Base-by-base conservation (phyloP, 2,113 vertebrate species). In the Capreolus pygargus region DNA sequence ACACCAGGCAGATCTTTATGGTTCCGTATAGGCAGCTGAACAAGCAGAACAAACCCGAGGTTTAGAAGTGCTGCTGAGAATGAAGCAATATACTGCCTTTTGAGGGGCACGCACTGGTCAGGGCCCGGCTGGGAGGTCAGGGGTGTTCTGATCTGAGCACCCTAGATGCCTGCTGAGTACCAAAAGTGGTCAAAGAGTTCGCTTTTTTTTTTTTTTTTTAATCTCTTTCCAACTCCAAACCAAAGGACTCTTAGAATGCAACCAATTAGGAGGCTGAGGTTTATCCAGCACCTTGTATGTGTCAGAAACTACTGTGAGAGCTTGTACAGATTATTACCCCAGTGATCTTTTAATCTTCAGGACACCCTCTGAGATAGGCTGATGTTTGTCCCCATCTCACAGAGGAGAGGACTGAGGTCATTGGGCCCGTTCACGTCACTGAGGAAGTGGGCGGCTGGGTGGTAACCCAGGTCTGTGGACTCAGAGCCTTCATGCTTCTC, bases 31-130 rank as follows among this genome's bases (percentile, higher is more conserved):
- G 19, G 78, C 78, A 55, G 45, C 13, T 6, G 14, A 17, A 10
- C 15, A 50, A 12, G 5, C 54, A 79, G 67, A 19, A 15, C 0
- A 1, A 39, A 33, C 13, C 50, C 23, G 4, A 0, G 23, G 28
- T 9, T 36, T 11, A 54, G 78, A 39, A 6, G 19, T 7, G 15
- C 9, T 11, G 39, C n/a, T 36, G 43, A 39, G 60, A 16, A 28
- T 10, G 33, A 54, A 50, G 47, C 30, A 8, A 0, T 8, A 6
- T 45, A n/a, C n/a, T 61, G 14, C 12, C 28, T 52, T 61, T 60
- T 2, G n/a, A 27, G 39, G n/a, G 12, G 2, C 19, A 4, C 2
- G 10, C 50, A 13, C 10, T 0, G n/a, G 27, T 55, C 25, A 3
- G 17, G 30, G 28, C 15, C 16, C 11, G 2, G 12, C 45, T 39